These are phyloP conservation scores for Lasioglossum pauxillum DNA, from an alignment of 2,888 invertebrate species.

Conservation along the genomic window DNA sequence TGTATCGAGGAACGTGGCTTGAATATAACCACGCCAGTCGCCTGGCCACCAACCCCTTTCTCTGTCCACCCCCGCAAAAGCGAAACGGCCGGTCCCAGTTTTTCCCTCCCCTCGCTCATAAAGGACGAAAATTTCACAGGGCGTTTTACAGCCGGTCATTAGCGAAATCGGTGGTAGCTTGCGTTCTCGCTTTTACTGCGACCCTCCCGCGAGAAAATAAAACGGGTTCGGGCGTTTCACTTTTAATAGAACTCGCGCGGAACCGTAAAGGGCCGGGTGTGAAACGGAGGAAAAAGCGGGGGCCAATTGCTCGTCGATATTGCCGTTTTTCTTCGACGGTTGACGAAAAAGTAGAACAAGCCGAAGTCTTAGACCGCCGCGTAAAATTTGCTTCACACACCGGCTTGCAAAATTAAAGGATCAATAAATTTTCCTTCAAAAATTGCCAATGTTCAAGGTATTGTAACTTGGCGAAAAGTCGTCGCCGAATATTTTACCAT, in stretches of 20 bases:
- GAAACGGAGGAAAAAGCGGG: conserved; percentile 9
- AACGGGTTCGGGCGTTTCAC: conserved; percentile 42
- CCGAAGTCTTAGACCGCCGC: background rate
- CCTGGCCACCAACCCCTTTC: background rate
- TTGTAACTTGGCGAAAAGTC: background rate
- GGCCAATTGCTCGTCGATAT: conserved; percentile 32
- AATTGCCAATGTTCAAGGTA: background rate
- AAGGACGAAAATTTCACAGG: conserved; percentile 72
- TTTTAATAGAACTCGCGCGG: conserved; percentile 45
- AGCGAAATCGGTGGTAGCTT: conserved; percentile 70
- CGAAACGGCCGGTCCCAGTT: background rate
- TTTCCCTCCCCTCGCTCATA: conserved; percentile 48
- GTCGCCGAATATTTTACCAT: too few relatives aligned
- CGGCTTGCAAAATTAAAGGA: background rate
- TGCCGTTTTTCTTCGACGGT: background rate
- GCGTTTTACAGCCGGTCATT: conserved; percentile 75
- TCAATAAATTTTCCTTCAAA: background rate
- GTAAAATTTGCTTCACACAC: background rate
- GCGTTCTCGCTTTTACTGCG: conserved; percentile 68
- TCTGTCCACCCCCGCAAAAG: background rate
- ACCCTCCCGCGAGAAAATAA: conserved; percentile 57
- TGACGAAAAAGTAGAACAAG: background rate
- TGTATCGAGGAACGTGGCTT: conserved; percentile 66
- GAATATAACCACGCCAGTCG: conserved; percentile 57
- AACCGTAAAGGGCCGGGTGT: conserved; percentile 1